Evolutionary conservation across 1,140 invertebrate species (phyloP).

Genomic region (Brachionus asplanchnoidis): DNA sequence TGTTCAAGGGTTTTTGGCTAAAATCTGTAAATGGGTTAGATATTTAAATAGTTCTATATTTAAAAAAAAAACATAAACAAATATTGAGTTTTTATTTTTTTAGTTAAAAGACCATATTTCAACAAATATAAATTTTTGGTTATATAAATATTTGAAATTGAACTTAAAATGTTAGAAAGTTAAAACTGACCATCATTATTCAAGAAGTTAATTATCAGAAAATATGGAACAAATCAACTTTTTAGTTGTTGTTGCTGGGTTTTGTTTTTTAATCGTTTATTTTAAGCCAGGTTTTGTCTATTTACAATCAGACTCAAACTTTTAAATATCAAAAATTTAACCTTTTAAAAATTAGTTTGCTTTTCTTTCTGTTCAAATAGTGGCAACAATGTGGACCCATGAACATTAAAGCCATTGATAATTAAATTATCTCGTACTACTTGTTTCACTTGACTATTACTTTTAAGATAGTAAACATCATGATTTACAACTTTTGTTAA

Average conservation of each 20-base stretch:
- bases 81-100: not conserved
- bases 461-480: conserved; percentile 15
- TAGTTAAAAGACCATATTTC: not conserved
- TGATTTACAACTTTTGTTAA: not conserved
- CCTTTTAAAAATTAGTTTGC: not conserved
- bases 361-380: not conserved
- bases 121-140: conserved; percentile 1
- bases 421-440: conserved; percentile 23
- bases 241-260: not conserved
- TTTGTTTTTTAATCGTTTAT: not conserved
- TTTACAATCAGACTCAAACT: not conserved
- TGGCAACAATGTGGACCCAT: not conserved
- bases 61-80: not conserved
- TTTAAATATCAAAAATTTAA: not conserved
- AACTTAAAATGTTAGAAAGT: conserved; percentile 19
- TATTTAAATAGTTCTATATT: not conserved
- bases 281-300: not conserved
- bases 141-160: conserved; percentile 26
- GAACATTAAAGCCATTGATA: not conserved
- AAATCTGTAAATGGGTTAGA: not conserved
- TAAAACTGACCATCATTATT: not conserved
- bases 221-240: conserved; percentile 28
- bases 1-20: not conserved
- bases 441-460: not conserved
- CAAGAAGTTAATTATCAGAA: not conserved